phyloP scores from a whole-genome alignment of 2,888 invertebrate genomes.

The Cataglyphis rosenhaueri region DNA sequence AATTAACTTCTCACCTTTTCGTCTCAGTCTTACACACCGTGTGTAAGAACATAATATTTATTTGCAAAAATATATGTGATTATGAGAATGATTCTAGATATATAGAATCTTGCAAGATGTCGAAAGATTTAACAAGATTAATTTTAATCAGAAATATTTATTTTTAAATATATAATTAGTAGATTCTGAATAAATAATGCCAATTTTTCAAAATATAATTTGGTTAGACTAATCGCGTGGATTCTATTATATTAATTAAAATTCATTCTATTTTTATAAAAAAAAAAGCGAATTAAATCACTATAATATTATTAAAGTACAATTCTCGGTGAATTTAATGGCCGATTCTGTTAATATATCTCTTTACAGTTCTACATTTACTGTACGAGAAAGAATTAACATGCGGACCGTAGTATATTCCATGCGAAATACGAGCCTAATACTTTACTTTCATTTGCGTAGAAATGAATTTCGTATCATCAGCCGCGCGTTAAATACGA shows the following conservation, averaged over 20 bases:
- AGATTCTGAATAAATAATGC: background rate
- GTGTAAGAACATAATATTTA: background rate
- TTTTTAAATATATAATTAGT: background rate
- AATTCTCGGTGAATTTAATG: constrained; percentile 22
- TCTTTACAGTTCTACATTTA: constrained; percentile 41
- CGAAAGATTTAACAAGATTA: background rate
- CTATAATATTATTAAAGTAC: constrained; percentile 18
- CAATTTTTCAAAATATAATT: background rate
- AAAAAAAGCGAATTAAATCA: constrained; percentile 28
- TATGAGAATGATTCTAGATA: background rate
- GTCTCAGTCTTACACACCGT: background rate
- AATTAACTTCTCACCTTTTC: constrained; percentile 62
- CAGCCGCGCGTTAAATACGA: constrained; percentile 8
- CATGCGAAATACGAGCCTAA: constrained; percentile 41
- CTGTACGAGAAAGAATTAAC: constrained; percentile 34
- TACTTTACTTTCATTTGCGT: constrained; percentile 55
- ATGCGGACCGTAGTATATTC: constrained; percentile 26
- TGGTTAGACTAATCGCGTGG: background rate
- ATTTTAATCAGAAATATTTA: background rate
- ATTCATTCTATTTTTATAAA: background rate
- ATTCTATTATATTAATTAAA: constrained; percentile 3
- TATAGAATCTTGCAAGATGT: background rate
- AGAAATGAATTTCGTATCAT: constrained; percentile 51
- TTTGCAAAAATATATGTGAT: background rate
- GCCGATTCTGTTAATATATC: constrained; percentile 40